Conservation (phyloP, 2,113 vertebrate genomes). For the Phylloscopus whistleri region DNA sequence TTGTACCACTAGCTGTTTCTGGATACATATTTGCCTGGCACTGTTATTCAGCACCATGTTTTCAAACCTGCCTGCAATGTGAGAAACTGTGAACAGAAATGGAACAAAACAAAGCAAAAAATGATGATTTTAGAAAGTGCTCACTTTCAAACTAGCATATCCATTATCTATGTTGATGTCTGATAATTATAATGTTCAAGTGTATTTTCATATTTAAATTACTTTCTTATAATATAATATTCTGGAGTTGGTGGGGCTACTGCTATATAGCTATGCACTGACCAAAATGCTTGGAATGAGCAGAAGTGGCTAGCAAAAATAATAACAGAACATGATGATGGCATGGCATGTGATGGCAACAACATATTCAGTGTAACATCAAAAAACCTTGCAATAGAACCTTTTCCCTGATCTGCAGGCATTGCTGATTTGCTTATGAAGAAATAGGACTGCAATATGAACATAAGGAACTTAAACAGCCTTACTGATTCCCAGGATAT, state of each 20-base stretch:
- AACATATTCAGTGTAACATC: background rate
- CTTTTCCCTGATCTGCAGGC: background rate
- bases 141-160: background rate
- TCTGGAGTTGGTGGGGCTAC: background rate
- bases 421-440: background rate
- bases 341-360: background rate
- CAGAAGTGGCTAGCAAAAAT: constrained; percentile 5
- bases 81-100: background rate
- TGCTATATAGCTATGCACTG: background rate
- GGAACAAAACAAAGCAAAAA: constrained; percentile 8
- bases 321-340: background rate
- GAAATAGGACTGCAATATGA: background rate
- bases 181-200: background rate
- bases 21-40: background rate
- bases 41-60: background rate
- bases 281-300: constrained; percentile 1
- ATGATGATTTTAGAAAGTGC: constrained; percentile 7
- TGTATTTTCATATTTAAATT: background rate
- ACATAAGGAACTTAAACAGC: background rate
- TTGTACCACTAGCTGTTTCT: background rate
- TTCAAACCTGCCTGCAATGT: background rate
- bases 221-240: background rate
- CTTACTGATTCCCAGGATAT: background rate
- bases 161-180: background rate
- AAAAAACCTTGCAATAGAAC: background rate